These are phyloP conservation scores for Zophobas atratus DNA, from an alignment of 1,140 invertebrate species.

Conservation along the genomic window DNA sequence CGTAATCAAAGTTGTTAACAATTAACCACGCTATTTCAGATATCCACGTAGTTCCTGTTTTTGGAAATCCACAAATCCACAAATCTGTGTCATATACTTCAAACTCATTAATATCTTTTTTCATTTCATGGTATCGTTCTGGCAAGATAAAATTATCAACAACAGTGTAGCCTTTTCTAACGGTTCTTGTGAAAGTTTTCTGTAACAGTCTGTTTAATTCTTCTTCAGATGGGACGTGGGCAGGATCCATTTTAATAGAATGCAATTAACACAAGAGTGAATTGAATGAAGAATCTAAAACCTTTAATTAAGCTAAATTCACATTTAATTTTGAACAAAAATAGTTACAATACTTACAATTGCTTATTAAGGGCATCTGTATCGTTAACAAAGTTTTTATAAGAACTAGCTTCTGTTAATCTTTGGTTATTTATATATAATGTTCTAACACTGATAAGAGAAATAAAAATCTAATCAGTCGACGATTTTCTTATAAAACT, in stretches of 20 bases:
- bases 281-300: too few species aligned
- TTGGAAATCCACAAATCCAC: constrained; percentile 58
- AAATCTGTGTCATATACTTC: constrained; percentile 48
- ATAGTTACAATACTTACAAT: too few species aligned
- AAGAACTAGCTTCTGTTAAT: too few species aligned
- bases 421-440: too few species aligned
- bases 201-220: not conserved
- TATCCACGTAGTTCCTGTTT: constrained; percentile 84
- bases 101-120: not conserved
- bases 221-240: not conserved
- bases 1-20: constrained; percentile 82
- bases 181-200: not conserved
- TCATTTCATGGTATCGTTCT: not conserved
- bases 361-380: too few species aligned
- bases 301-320: too few species aligned
- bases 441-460: too few species aligned
- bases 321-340: too few species aligned
- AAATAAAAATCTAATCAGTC: too few species aligned
- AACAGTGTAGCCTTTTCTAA: not conserved
- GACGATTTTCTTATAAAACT: too few species aligned
- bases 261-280: not conserved
- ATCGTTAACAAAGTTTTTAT: too few species aligned
- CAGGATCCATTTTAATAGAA: not conserved
- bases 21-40: constrained; percentile 91
- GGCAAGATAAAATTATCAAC: not conserved